phyloP scores from a whole-genome alignment of 1,140 invertebrate species.

The Kradibia gibbosae region DNA sequence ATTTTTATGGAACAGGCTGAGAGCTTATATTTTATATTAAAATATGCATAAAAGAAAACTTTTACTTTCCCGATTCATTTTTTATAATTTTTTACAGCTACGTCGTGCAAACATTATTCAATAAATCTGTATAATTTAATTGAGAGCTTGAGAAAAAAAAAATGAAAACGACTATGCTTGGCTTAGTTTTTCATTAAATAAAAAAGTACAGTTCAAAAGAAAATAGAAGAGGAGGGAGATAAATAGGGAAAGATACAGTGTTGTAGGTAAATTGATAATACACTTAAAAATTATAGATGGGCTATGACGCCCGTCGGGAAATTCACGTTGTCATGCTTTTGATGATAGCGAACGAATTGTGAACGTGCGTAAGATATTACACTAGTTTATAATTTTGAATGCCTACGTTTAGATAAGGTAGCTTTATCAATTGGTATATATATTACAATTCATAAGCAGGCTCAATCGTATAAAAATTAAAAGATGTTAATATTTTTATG shows the following conservation, averaged over 20 bases:
- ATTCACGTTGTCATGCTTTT: conserved; percentile 60
- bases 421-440: background rate
- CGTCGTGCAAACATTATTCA: too few species aligned
- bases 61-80: too few species aligned
- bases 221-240: background rate
- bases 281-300: conserved; percentile 63
- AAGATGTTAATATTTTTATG: too few species aligned
- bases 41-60: too few species aligned
- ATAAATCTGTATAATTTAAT: too few species aligned
- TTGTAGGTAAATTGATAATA: background rate
- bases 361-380: background rate
- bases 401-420: background rate
- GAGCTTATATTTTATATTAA: too few species aligned
- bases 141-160: too few species aligned
- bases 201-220: background rate
- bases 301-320: conserved; percentile 59
- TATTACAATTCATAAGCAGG: background rate
- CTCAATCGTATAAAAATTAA: too few species aligned
- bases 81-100: too few species aligned
- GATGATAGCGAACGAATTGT: conserved; percentile 28
- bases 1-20: too few species aligned
- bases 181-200: background rate
- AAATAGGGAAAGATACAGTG: background rate
- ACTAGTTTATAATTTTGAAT: background rate
- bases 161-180: too few species aligned